These are phyloP conservation scores for Orestias chungarensis DNA, from an alignment of 2,797 vertebrate genomes.

Conservation along the genomic window DNA sequence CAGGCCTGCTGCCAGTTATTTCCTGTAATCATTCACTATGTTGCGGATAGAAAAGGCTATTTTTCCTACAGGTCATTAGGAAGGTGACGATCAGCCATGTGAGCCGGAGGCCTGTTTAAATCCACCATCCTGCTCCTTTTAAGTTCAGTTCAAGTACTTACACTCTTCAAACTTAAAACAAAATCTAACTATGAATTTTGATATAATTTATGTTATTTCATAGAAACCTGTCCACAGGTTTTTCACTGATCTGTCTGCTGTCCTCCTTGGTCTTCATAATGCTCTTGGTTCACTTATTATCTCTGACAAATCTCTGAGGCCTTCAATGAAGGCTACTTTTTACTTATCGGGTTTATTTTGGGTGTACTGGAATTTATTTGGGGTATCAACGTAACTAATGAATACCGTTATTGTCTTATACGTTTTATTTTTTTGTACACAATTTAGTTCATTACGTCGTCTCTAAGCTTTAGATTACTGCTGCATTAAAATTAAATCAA, in stretches of 20 bases:
- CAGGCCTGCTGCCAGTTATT: not conserved
- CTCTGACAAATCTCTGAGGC: not conserved
- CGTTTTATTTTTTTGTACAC: not conserved
- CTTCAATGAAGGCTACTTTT: not conserved
- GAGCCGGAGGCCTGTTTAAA: not conserved
- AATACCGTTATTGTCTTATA: too few relatives aligned
- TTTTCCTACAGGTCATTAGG: not conserved
- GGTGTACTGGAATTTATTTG: not conserved
- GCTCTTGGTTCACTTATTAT: not conserved
- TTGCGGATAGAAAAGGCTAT: not conserved
- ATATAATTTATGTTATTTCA: not conserved
- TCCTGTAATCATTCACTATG: not conserved
- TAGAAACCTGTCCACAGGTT: not conserved
- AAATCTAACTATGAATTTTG: not conserved
- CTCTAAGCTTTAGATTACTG: too few relatives aligned
- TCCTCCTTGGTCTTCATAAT: not conserved
- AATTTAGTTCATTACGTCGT: too few relatives aligned
- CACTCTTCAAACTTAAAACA: not conserved
- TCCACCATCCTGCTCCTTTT: not conserved
- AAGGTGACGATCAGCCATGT: not conserved
- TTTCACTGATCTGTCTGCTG: not conserved
- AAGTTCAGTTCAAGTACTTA: not conserved
- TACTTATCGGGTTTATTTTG: not conserved
- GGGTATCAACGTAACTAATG: too few relatives aligned
- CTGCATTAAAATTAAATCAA: too few relatives aligned